A percentile compares a stretch with the other conserved stretches of the same genome.
Evolutionary conservation across 2,113 vertebrate genomes (phyloP).

Genomic region (Phyllostomus hastatus): DNA sequence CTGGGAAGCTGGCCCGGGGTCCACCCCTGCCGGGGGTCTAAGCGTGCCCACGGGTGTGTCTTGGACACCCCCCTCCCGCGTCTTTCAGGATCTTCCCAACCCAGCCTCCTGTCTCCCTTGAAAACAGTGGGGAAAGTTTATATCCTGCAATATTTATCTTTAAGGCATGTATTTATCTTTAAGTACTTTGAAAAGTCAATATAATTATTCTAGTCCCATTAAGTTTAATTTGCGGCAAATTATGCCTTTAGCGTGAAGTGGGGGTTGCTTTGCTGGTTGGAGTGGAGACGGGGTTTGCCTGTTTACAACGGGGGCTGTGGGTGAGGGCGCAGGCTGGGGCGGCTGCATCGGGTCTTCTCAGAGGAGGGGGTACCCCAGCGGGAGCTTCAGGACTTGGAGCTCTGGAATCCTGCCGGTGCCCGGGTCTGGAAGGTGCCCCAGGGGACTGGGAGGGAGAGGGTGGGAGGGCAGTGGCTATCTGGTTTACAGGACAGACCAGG

Average conservation of each 20-base stretch:
- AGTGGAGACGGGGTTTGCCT: constrained; percentile 66
- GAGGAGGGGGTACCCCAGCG: neutral
- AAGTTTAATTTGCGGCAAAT: constrained; percentile 83
- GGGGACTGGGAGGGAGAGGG: neutral
- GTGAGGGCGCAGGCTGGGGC: neutral
- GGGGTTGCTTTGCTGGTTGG: constrained; percentile 65
- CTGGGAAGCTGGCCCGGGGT: neutral
- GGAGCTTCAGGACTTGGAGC: too few species aligned
- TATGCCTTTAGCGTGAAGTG: constrained; percentile 78
- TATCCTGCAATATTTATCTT: constrained; percentile 69
- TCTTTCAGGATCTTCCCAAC: neutral
- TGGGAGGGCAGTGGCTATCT: neutral
- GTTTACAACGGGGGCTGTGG: neutral
- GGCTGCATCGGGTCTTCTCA: neutral
- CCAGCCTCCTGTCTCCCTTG: neutral
- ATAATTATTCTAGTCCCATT: constrained; percentile 82
- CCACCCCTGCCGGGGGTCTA: neutral
- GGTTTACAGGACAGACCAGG: neutral
- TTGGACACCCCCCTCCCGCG: fast-evolving
- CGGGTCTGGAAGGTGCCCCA: neutral
- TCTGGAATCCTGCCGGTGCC: neutral
- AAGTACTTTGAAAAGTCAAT: constrained; percentile 81
- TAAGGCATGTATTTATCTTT: constrained; percentile 79
- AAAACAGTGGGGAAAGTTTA: constrained; percentile 33
- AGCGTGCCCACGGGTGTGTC: fast-evolving